These are phyloP conservation scores for Phrynosoma platyrhinos DNA, from an alignment of 2,113 vertebrate species.

Conservation along the genomic window DNA sequence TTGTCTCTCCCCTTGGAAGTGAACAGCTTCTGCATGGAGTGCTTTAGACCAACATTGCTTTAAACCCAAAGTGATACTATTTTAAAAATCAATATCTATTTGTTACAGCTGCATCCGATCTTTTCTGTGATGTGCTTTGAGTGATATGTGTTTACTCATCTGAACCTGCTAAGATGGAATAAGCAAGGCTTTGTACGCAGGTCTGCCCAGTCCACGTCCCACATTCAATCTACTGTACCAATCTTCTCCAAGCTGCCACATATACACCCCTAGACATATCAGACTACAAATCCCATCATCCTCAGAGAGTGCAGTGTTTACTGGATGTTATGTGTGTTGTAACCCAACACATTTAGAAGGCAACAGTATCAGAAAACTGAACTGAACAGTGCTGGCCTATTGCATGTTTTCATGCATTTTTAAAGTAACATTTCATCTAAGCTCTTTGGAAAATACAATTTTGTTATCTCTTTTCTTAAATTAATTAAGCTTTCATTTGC, in stretches of 20 bases:
- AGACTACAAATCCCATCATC: not conserved
- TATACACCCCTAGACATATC: not conserved
- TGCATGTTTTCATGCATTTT: not conserved
- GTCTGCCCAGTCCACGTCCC: not conserved
- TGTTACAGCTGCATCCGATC: not conserved
- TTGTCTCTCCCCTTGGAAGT: not conserved
- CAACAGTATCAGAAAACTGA: too few species aligned
- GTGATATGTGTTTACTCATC: not conserved
- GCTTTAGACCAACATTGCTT: not conserved
- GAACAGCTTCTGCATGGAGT: not conserved
- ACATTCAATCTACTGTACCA: not conserved
- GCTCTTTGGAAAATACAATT: not conserved
- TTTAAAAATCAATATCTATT: not conserved
- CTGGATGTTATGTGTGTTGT: not conserved
- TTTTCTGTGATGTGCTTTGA: not conserved
- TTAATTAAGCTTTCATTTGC: constrained; percentile 32
- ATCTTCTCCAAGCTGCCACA: not conserved
- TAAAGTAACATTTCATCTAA: constrained; percentile 16
- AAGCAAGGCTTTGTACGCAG: not conserved
- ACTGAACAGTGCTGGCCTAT: not conserved
- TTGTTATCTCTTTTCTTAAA: not conserved
- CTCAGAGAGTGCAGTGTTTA: not conserved
- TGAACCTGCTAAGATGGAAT: not conserved
- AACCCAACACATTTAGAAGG: not conserved
- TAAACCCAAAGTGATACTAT: not conserved